phyloP scores from a whole-genome alignment of 2,888 invertebrate species.

The Gisinianus flammeolus region DNA sequence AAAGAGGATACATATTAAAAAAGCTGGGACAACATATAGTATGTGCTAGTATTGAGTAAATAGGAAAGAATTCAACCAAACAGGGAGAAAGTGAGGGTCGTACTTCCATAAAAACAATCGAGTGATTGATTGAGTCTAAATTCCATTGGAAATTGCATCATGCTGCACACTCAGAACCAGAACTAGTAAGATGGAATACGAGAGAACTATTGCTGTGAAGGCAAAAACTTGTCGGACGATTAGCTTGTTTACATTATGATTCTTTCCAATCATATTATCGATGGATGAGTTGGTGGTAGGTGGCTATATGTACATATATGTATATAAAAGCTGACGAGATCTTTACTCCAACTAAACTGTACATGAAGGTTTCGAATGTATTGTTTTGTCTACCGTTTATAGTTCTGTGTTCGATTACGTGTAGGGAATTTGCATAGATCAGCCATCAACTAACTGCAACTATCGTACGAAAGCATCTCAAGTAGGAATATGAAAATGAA shows the following conservation, averaged over 20 bases:
- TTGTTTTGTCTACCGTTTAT: not conserved
- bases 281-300: too few species aligned
- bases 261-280: not conserved
- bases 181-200: not conserved
- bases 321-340: too few species aligned
- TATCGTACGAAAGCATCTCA: too few species aligned
- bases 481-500: too few species aligned
- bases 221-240: not conserved
- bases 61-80: slow-evolving; percentile 12
- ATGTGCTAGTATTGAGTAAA: not conserved
- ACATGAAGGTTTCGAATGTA: not conserved
- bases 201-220: not conserved
- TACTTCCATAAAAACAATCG: slow-evolving; percentile 23
- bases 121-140: slow-evolving; percentile 34
- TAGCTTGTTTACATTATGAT: not conserved
- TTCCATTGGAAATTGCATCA: slow-evolving; percentile 33
- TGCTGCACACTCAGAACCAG: not conserved
- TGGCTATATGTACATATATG: too few species aligned
- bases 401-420: not conserved
- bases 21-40: too few species aligned
- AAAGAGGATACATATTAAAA: too few species aligned
- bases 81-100: slow-evolving; percentile 39
- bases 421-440: not conserved
- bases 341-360: too few species aligned
- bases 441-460: not conserved